These are phyloP conservation scores for Nephrotoma guestfalica DNA, from an alignment of 2,888 invertebrate genomes.

Conservation along the genomic window DNA sequence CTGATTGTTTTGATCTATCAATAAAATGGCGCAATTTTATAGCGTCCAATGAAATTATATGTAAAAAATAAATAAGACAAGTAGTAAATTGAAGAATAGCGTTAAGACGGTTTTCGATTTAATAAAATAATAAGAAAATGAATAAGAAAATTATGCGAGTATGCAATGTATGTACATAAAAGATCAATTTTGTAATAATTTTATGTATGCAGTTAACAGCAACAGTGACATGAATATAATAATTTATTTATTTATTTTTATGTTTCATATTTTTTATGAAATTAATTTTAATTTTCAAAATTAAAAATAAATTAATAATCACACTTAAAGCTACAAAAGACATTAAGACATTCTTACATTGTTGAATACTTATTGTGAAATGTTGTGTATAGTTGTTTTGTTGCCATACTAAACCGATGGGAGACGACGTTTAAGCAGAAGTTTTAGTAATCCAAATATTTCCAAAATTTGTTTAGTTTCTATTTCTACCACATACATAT, in stretches of 20 bases:
- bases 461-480: too few relatives aligned
- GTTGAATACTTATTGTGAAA: neutral
- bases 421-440: neutral
- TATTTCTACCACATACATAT: too few relatives aligned
- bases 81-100: neutral
- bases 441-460: too few relatives aligned
- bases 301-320: neutral
- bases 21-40: neutral
- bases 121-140: neutral
- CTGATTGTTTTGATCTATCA: neutral
- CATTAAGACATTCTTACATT: neutral
- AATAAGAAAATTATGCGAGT: neutral
- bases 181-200: neutral
- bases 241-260: neutral
- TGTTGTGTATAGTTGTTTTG: neutral
- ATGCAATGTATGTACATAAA: neutral
- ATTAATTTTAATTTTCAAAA: neutral
- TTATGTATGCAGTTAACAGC: neutral
- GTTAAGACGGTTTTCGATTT: neutral
- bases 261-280: neutral
- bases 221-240: neutral
- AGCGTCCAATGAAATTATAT: neutral
- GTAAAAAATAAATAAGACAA: neutral
- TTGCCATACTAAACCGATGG: neutral
- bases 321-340: neutral